phyloP scores from a whole-genome alignment of 2,888 invertebrate genomes.

The Eristalinus sepulchralis region DNA sequence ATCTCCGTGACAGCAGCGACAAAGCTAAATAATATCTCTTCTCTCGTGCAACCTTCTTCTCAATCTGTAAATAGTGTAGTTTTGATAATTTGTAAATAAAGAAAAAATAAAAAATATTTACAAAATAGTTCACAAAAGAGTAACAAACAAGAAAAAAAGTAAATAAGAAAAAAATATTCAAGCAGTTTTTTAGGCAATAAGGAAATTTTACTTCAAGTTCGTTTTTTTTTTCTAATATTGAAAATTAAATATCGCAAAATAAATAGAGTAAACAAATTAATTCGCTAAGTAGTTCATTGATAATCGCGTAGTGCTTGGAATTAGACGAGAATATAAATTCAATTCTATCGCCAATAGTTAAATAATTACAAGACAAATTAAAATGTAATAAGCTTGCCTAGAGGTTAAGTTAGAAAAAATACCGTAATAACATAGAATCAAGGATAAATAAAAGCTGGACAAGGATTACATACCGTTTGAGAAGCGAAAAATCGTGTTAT shows the following conservation, averaged over 20 bases:
- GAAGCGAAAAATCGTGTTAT: background rate
- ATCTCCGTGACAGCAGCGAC: constrained; percentile 35
- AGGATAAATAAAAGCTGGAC: background rate
- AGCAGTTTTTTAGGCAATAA: background rate
- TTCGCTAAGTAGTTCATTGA: constrained; percentile 14
- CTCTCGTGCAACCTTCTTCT: constrained; percentile 7
- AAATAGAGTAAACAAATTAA: background rate
- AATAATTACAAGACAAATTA: background rate
- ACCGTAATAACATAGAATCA: background rate
- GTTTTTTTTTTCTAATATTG: background rate
- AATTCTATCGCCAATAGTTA: constrained; percentile 44
- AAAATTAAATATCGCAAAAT: constrained; percentile 16
- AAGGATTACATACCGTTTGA: background rate
- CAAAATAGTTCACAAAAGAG: background rate
- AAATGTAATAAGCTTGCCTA: constrained; percentile 34
- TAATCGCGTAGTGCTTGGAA: constrained; percentile 50
- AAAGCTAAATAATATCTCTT: constrained; percentile 14
- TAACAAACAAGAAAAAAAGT: background rate
- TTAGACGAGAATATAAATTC: background rate
- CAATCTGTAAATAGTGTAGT: constrained; percentile 66
- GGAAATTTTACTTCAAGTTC: background rate
- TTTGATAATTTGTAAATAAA: constrained; percentile 44
- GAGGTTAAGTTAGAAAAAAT: constrained; percentile 9
- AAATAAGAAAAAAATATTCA: constrained; percentile 2
- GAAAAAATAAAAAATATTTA: constrained; percentile 1